Evolutionary conservation across 2,113 vertebrate species (phyloP), one percentile per base, ranked within the genome.

Genomic region (Crotophaga sulcirostris): DNA sequence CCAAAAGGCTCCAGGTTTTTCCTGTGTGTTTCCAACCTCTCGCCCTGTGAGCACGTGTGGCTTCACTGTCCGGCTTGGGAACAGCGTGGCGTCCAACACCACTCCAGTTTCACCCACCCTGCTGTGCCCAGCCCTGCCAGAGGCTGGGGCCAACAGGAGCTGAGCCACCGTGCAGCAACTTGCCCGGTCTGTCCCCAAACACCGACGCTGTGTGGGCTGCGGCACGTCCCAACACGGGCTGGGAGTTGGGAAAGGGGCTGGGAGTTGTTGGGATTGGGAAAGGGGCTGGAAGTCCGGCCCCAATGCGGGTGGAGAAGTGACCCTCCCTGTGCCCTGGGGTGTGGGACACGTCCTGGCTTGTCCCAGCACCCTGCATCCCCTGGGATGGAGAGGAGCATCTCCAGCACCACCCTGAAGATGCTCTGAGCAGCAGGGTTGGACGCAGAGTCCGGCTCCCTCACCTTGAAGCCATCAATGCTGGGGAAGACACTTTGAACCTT

Each of bases 391-490:
- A 26, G 51, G 26, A 52, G 51, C 51, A 28, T 52, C 52, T 45
- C 47, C 74, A 14, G 72, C 34, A 7, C 7, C n/a, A 31, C 31
- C 58, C 38, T 11, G 33, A 14, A 13, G 64, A 5, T 55, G 93
- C 63, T 86, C 24, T 1, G 3, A 45, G 76, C 54, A 23, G 23
- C 2, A 2, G 59, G 25, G 25, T 52, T 28, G 25, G 40, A 11
- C 11, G 31, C 2, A 2, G 55, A 49, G 54, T n/a, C 36, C 0
- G 11, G 24, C 3, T 26, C 33, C n/a, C 90, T 84, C 84, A 98
- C 98, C 98, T 98, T 97, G 94, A 99, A 99, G 29, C 96, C 97
- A 18, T 94, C 94, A 23, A 98, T 44, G 64, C 87, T 90, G 5
- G 98, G 98, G 75, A 98, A 93, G 8, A 97, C 92, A 2, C 87